Base-by-base conservation (phyloP, 2,888 invertebrate species). In the Mythimna albipuncta region DNA sequence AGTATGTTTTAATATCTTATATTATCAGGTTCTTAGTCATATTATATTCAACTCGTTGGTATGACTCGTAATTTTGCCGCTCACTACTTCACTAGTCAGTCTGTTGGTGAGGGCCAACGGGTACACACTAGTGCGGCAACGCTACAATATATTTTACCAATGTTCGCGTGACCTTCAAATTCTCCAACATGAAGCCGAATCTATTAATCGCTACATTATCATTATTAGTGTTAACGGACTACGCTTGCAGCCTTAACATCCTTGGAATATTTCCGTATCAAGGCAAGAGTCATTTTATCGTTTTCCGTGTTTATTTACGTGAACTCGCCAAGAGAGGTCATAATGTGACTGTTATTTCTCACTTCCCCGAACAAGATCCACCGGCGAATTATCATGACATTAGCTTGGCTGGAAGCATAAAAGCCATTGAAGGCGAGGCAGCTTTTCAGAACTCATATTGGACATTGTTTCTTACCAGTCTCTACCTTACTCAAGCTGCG, bases 261-360 rank as follows among this genome's bases (percentile, higher is more conserved):
- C 92, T 98, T 50, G 97, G 97, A 26, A 91, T 98, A 73, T 97
- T 98, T 88, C 97, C 97, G 0, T 97, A 97, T 83, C 95, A 97
- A 7, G 97, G 97, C 2, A 97, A 97, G 83, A 98, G 98, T 73
- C 98, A 98, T 90, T 98, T 97, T 85, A 94, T 97, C 44, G 97
- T 97, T 32, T 97, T 97, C 85, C 95, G 96, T 86, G 96, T 97
- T 0, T 94, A 97, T 68, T 87, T 98, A 61, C 95, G 94, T 57
- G 97, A 97, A 82, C 89, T 98, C 69, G 97, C 97, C 0, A 93
- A 90, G 50, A 95, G 97, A 66, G 98, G 98, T 0, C 98, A 98
- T 85, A 95, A 97, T 77, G 91, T 98, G 0, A 98, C 97, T 0
- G 97, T 98, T 10, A 95, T 98, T 57, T 97, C 97, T 6, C 97